Evolutionary conservation across 2,797 vertebrate genomes (phyloP), one percentile per base, ranked within the genome.

Genomic region (Orestias chungarensis): DNA sequence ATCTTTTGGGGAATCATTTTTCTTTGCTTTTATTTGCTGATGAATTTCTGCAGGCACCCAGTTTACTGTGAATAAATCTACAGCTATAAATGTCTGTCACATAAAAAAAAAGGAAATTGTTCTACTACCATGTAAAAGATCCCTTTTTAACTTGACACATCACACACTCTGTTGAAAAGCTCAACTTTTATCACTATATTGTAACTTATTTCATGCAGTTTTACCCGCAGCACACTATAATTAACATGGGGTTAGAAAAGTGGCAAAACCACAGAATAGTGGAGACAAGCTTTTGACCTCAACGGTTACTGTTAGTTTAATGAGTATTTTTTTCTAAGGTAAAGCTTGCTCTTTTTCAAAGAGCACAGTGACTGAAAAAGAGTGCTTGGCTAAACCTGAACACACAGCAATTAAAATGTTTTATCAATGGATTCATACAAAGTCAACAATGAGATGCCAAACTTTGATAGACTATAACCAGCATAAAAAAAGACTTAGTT

Each of bases 11-110:
- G 67, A 62, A 11, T 8, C 55, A 81, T 74, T 73, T 88, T 90
- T 85, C 66, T 87, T 91, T 88, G 89, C 18, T 79, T 86, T 84
- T 88, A 78, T 46, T 52, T 1, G 55, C 74, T 73, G 9, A 59
- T 66, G 64, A 64, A 54, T 69, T 77, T 74, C 1, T 3, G 46
- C 59, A 42, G 38, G 31, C 20, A 18, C n/a, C 10, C 23, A 3
- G 0, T 27, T 27, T 12, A 52, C 3, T 4, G n/a, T 54, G 25
- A 12, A 11, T 14, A 54, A 15, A 29, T 29, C 25, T 27, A 10
- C 4, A 54, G 25, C 14, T 15, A 6, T 52, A 1, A 52, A 15
- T 52, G 11, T 52, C 50, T 25, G 27, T 52, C 25, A 54, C 12
- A 18, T 29, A 12, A 27, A 17, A 29, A 54, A n/a, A n/a, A n/a